Evolutionary conservation across 92 coral and sea anemone species (phyloP).

Genomic region (Parazoanthus swiftii): DNA sequence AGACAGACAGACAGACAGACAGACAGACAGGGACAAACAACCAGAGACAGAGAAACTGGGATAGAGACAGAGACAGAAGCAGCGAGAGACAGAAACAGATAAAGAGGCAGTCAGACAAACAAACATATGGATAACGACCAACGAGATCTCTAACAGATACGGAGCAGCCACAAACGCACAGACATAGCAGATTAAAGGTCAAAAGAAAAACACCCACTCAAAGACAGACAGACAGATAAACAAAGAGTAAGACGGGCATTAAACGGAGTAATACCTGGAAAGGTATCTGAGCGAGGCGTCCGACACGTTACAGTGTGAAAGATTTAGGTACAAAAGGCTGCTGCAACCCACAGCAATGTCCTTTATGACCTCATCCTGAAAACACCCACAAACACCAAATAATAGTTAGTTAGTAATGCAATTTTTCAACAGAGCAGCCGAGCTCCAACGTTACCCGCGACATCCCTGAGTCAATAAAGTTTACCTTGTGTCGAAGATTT

Average conservation of each 20-base stretch:
- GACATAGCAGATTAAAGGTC: too few relatives aligned
- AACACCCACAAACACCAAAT: not conserved
- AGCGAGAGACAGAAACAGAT: not conserved
- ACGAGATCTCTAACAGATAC: not conserved
- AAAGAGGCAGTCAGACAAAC: not conserved
- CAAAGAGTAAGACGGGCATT: not conserved
- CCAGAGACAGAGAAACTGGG: not conserved
- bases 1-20: not conserved
- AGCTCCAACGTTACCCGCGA: too few relatives aligned
- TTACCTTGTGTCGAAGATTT: too few relatives aligned
- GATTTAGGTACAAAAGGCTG: conserved; percentile 82
- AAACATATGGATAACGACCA: not conserved
- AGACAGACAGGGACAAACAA: not conserved
- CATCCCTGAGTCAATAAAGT: too few relatives aligned
- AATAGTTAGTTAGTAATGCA: too few relatives aligned
- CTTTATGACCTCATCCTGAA: conserved; percentile 88
- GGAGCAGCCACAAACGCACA: too few relatives aligned
- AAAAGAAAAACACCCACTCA: not conserved
- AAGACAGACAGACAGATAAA: not conserved
- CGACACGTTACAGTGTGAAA: conserved; percentile 82
- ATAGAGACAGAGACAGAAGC: not conserved
- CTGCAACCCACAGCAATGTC: conserved; percentile 82
- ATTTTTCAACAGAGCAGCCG: too few relatives aligned
- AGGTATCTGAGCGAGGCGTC: conserved; percentile 90
- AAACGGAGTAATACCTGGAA: conserved; percentile 62